Conservation (phyloP, 23 tunicate species). For the Phallusia fumigata region DNA sequence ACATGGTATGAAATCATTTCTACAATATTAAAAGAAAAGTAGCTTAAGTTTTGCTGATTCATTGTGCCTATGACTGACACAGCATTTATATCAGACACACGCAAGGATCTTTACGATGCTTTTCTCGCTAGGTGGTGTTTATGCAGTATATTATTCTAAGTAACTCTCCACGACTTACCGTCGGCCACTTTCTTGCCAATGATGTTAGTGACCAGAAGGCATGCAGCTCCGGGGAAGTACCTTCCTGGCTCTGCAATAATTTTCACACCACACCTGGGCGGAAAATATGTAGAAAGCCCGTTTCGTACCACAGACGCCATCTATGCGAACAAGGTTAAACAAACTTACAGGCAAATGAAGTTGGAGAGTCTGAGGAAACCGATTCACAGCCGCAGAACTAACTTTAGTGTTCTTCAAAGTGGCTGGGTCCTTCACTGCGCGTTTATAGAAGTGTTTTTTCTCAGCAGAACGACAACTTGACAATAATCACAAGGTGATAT, state of each 20-base stretch:
- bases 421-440: too few relatives aligned
- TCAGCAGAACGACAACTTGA: too few relatives aligned
- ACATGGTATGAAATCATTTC: neutral
- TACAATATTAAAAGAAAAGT: neutral
- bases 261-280: slow-evolving; percentile 5
- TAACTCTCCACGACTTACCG: neutral
- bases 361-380: neutral
- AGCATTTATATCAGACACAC: neutral
- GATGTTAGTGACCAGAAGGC: slow-evolving; percentile 38
- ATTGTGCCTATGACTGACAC: too few relatives aligned
- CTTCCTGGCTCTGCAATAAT: slow-evolving; percentile 65
- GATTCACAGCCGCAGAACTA: neutral
- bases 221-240: slow-evolving; percentile 41
- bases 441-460: too few relatives aligned
- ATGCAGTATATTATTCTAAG: too few relatives aligned
- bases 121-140: too few relatives aligned
- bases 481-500: too few relatives aligned
- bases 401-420: neutral
- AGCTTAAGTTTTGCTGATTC: too few relatives aligned
- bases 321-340: too few relatives aligned
- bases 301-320: slow-evolving; percentile 26
- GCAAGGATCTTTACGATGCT: too few relatives aligned
- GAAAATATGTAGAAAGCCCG: slow-evolving; percentile 18
- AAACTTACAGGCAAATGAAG: neutral
- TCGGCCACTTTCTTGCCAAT: slow-evolving; percentile 16